These are phyloP conservation scores for Plectrocnemia conspersa DNA, from an alignment of 1,140 invertebrate genomes.

Conservation along the genomic window DNA sequence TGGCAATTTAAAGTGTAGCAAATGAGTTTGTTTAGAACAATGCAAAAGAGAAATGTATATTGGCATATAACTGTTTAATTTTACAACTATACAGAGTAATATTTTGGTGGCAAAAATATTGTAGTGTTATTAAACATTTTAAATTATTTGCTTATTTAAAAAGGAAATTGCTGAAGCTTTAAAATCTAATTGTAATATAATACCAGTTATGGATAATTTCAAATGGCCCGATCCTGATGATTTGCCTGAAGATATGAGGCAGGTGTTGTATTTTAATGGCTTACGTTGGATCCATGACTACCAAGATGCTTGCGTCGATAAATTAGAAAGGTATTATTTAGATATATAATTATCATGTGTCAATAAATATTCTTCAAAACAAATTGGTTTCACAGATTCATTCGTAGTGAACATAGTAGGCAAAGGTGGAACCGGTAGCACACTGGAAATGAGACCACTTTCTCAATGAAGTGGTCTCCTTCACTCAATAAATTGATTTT, in stretches of 20 bases:
- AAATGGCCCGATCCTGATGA: slow-evolving; percentile 90
- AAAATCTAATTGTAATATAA: slow-evolving; percentile 95
- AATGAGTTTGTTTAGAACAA: no score
- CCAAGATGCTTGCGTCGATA: slow-evolving; percentile 98
- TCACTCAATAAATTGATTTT: no score
- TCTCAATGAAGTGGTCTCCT: slow-evolving; percentile 59
- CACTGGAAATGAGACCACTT: slow-evolving; percentile 62
- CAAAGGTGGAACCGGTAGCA: slow-evolving; percentile 50
- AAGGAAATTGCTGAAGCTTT: slow-evolving; percentile 96
- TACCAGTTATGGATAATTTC: slow-evolving; percentile 98
- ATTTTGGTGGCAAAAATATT: no score
- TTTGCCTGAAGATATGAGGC: slow-evolving; percentile 94
- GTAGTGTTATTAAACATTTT: no score
- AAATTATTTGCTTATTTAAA: slow-evolving; percentile 30
- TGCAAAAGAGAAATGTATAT: no score
- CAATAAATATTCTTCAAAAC: slow-evolving; percentile 2
- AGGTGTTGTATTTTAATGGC: slow-evolving; percentile 93
- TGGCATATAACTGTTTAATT: no score
- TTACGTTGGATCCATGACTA: slow-evolving; percentile 99
- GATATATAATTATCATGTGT: not conserved
- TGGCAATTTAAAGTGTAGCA: no score
- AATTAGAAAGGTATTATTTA: slow-evolving; percentile 79
- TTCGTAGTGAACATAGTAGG: slow-evolving; percentile 63
- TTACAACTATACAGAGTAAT: no score
- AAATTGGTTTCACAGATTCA: slow-evolving; percentile 57